phyloP scores from a whole-genome alignment of 2,113 vertebrate species.

The Piaya cayana region DNA sequence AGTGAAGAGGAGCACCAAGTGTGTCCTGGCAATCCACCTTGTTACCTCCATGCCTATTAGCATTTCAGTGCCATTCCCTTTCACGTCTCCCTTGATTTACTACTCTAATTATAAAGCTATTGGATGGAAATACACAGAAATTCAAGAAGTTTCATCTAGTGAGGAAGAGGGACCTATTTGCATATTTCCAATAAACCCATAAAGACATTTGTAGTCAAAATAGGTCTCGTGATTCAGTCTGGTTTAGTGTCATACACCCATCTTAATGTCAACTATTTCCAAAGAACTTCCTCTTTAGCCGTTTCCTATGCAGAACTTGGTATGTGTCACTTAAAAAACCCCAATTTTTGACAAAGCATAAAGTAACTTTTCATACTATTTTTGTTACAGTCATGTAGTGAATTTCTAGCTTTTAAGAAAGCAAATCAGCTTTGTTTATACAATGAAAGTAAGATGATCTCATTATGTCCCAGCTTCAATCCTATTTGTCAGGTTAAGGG shows the following conservation, averaged over 20 bases:
- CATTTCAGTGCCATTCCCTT: background rate
- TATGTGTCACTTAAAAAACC: background rate
- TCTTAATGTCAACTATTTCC: constrained; percentile 48
- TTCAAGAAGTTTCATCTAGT: background rate
- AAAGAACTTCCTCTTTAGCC: constrained; percentile 52
- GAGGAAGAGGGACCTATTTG: background rate
- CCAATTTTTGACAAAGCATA: background rate
- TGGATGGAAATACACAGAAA: background rate
- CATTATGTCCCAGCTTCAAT: background rate
- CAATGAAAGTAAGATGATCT: background rate
- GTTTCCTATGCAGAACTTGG: background rate
- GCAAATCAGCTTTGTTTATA: background rate
- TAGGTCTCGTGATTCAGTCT: background rate
- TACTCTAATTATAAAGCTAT: background rate
- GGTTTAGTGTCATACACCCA: constrained; percentile 13
- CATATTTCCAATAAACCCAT: constrained; percentile 1
- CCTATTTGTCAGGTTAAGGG: background rate
- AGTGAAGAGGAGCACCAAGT: background rate
- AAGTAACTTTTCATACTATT: background rate
- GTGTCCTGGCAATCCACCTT: background rate
- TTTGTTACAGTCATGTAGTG: background rate
- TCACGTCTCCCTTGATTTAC: background rate
- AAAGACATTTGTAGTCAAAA: background rate
- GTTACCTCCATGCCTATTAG: background rate
- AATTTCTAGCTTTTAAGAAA: background rate